phyloP scores from a whole-genome alignment of 1,140 invertebrate species.

The Anoplophora glabripennis region DNA sequence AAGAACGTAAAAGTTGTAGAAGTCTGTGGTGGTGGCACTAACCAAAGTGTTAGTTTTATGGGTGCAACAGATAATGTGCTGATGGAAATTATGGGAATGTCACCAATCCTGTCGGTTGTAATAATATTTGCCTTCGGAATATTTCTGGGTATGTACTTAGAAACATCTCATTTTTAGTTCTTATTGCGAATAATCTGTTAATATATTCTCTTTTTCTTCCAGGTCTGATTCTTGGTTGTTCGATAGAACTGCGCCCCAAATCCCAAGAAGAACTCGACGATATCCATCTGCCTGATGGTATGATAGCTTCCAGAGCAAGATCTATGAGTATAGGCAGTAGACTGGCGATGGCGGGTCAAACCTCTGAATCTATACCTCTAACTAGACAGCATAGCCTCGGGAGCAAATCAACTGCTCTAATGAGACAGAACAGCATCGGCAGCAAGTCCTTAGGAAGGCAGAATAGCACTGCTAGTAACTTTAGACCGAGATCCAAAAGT shows the following conservation, averaged over 20 bases:
- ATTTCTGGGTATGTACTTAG: conserved; percentile 20
- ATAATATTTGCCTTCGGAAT: conserved; percentile 29
- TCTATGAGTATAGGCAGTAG: too few species aligned
- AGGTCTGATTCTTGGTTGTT: conserved; percentile 14
- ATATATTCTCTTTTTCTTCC: neutral
- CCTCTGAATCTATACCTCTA: too few species aligned
- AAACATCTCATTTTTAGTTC: too few species aligned
- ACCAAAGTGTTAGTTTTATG: neutral
- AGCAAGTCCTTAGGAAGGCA: neutral
- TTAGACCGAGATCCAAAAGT: neutral
- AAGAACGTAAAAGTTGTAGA: conserved; percentile 12
- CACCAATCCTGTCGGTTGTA: conserved; percentile 18
- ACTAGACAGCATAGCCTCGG: too few species aligned
- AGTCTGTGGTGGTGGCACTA: conserved; percentile 1
- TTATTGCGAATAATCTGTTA: too few species aligned
- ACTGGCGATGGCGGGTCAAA: too few species aligned
- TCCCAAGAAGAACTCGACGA: neutral
- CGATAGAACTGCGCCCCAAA: conserved; percentile 1
- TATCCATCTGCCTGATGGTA: too few species aligned
- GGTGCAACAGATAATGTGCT: conserved; percentile 12
- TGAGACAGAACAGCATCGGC: too few species aligned
- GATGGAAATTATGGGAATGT: conserved; percentile 21
- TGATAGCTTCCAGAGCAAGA: too few species aligned
- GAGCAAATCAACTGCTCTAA: too few species aligned
- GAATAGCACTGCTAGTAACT: neutral